Conservation (phyloP, 1,140 invertebrate species). For the Metaphire vulgaris region DNA sequence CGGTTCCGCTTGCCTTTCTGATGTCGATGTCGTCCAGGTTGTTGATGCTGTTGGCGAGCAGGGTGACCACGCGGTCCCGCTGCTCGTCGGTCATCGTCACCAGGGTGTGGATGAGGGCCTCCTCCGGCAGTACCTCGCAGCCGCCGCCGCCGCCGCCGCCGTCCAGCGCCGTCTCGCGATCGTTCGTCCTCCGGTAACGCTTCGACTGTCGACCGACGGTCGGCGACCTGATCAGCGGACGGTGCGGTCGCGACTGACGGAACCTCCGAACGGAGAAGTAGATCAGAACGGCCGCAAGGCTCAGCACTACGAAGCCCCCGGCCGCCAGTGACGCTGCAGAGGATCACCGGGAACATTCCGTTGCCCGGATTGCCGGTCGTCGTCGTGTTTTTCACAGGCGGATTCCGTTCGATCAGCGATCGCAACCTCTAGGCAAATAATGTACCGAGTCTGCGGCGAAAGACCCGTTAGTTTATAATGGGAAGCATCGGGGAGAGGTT, state of each 20-base stretch:
- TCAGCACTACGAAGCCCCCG: not conserved
- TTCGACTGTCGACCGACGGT: not conserved
- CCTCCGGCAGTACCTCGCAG: not conserved
- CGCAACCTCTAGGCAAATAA: not conserved
- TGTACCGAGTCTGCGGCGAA: not conserved
- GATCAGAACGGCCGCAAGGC: not conserved
- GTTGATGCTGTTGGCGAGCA: constrained; percentile 7
- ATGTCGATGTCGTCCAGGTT: constrained; percentile 4
- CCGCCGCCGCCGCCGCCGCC: no score
- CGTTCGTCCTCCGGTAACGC: not conserved
- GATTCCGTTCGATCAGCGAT: not conserved
- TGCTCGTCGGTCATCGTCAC: constrained; percentile 15
- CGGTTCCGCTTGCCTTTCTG: not conserved
- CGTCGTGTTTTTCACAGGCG: not conserved
- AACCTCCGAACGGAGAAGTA: not conserved
- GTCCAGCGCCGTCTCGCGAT: not conserved
- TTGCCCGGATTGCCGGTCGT: not conserved
- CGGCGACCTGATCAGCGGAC: not conserved
- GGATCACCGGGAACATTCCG: not conserved
- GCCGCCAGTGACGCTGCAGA: not conserved
- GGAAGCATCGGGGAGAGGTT: not conserved
- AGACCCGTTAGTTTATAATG: not conserved
- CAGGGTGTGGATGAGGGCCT: constrained; percentile 8
- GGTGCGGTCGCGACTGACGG: not conserved
- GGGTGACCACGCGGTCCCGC: constrained; percentile 5